Evolutionary conservation across 2,797 vertebrate genomes (phyloP), one percentile per base, ranked within the genome.

Genomic region (Thamnophis elegans): DNA sequence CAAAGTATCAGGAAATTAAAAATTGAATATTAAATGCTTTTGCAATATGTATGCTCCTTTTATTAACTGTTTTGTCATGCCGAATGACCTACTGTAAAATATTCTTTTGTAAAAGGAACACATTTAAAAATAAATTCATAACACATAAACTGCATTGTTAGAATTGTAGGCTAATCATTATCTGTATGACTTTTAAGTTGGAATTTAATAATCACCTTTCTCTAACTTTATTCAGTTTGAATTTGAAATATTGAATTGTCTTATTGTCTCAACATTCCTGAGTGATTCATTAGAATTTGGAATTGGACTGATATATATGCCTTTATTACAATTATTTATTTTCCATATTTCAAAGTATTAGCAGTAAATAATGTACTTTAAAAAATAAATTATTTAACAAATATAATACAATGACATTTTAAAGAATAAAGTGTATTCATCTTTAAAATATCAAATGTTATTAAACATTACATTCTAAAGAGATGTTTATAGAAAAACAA

Each of bases 401-500:
- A 36, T 73, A 73, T 18, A 73, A 73, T 32, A 16, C n/a, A 73
- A 36, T 73, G n/a, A 73, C 14, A 32, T 53, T 62, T 85, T 92
- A 89, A 89, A 92, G 14, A 3, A 62, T 55, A 56, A 25, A 56
- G 3, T 36, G 4, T 62, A 28, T 62, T 62, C 53, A 82, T 20
- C 22, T 89, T 86, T 90, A 90, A 90, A 86, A 58, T 20, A 22
- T 68, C 36, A 86, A 62, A 92, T 65, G 16, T 12, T 88, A 65
- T 88, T 94, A 26, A 59, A 90, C 1, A 90, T 53, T 56, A 28
- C 56, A 87, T 28, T 89, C 90, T 87, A 90, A 97, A 88, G 25
- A 94, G 92, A 91, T 85, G 42, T 68, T 95, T 62, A 89, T 93
- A 93, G 88, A 32, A 89, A 6, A 87, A 73, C 16, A 51, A 0